These are phyloP conservation scores for Chironomus tentans DNA, from an alignment of 2,888 invertebrate species.

Conservation along the genomic window DNA sequence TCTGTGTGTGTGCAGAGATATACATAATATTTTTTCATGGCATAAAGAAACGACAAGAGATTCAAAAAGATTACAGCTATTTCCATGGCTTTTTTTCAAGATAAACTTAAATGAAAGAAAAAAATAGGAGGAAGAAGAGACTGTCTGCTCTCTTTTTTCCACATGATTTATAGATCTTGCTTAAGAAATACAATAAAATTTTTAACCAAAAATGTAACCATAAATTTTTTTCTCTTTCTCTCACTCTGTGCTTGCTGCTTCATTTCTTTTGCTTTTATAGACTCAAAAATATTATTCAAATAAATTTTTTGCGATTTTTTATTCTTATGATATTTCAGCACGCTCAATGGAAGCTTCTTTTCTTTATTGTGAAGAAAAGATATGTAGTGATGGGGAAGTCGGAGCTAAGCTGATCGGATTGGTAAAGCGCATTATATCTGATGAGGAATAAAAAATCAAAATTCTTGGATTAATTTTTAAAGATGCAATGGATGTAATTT, in stretches of 20 bases:
- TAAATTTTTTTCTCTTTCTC: not conserved
- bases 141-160: not conserved
- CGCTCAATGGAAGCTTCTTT: not conserved
- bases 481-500: too few species aligned
- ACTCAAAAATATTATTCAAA: conserved; percentile 3
- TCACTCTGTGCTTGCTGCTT: not conserved
- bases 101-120: conserved; percentile 26
- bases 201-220: conserved; percentile 15
- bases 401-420: too few species aligned
- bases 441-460: too few species aligned
- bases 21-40: not conserved
- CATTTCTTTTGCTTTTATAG: not conserved
- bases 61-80: conserved; percentile 16
- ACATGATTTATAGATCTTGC: conserved; percentile 18
- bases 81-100: not conserved
- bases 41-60: conserved; percentile 10
- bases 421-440: too few species aligned
- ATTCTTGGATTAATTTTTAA: too few species aligned
- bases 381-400: too few species aligned
- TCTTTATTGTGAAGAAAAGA: not conserved
- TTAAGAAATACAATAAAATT: conserved; percentile 16
- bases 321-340: conserved; percentile 8
- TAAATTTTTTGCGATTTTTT: conserved; percentile 9
- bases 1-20: not conserved
- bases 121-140: too few species aligned